Conservation (phyloP, 2,888 invertebrate genomes). For the Tenthredo distinguenda region DNA sequence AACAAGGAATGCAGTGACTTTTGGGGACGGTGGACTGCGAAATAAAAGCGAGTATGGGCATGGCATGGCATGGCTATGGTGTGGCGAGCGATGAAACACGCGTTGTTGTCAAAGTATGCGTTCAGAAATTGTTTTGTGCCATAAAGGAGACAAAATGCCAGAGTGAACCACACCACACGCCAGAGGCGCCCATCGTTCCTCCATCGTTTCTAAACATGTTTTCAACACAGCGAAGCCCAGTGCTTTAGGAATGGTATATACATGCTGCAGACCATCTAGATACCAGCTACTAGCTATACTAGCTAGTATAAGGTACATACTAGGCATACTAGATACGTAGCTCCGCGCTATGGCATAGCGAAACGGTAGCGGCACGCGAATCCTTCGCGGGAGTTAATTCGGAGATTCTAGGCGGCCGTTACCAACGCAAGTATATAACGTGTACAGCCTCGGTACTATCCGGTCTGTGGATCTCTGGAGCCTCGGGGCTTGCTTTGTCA, state of each 20-base stretch:
- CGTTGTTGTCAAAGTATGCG: slow-evolving; percentile 64
- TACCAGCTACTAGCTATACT: background rate
- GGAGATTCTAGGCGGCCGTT: slow-evolving; percentile 64
- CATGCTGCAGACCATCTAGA: background rate
- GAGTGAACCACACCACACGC: slow-evolving; percentile 60
- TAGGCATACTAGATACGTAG: slow-evolving; percentile 4
- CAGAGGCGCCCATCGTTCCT: slow-evolving; percentile 52
- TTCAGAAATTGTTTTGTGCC: slow-evolving; percentile 65
- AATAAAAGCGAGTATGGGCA: slow-evolving; percentile 53
- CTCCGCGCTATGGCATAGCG: background rate
- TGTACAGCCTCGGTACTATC: background rate
- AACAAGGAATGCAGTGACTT: slow-evolving; percentile 34
- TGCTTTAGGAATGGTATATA: background rate
- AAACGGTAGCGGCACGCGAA: slow-evolving; percentile 61
- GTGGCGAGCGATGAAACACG: slow-evolving; percentile 34
- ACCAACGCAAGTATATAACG: slow-evolving; percentile 27
- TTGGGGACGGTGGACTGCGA: background rate
- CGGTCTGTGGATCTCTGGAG: slow-evolving; percentile 49
- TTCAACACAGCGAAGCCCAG: background rate
- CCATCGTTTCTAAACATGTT: slow-evolving; percentile 19
- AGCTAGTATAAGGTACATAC: background rate
- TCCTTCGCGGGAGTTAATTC: slow-evolving; percentile 65
- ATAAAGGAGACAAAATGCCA: slow-evolving; percentile 62
- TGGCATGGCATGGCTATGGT: slow-evolving; percentile 49
- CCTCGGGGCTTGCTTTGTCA: slow-evolving; percentile 59